Evolutionary conservation across 2,113 vertebrate species (phyloP), one percentile per base, ranked within the genome.

Genomic region (Neogale vison): DNA sequence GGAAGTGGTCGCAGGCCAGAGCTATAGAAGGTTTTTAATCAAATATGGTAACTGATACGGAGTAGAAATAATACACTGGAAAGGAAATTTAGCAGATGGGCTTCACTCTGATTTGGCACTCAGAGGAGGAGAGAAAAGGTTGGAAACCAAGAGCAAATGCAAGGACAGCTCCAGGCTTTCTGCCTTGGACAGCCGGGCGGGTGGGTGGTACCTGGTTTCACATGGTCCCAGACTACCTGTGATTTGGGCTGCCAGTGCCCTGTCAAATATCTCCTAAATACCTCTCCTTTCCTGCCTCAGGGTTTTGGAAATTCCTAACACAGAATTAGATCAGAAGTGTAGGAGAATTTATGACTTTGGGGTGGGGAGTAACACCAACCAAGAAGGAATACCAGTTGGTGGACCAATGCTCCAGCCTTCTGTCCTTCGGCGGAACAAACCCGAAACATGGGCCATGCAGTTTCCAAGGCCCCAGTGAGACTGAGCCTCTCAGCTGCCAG

Each of bases 371-470:
- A n/a, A 55, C 36, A 23, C 29, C 31, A 63, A 39, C 31, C 52
- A 57, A 50, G 65, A 74, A 86, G 47, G 34, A 82, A 24, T 23
- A 31, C 6, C 14, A 20, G 29, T 42, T 76, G 34, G 39, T 31
- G 7, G 47, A n/a, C 59, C 50, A 80, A 63, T 45, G 20, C 47
- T 61, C 42, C 50, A 77, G 29, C 3, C 26, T 69, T 11, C 42
- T 72, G 31, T 24, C 17, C 55, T 80, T 12, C 34, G 34, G 29
- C 24, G 17, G 24, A 21, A 42, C 29, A 63, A 52, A 34, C 67
- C 45, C 52, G 31, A 47, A 34, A 47, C 14, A 1, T 2, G 3
- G 7, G 42, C 23, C 17, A 3, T 1, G 0, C 1, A 26, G 23
- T 14, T 52, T 31, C 65, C n/a, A 9, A 77, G 77, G 34, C 47